Percentiles rank a stretch among this genome's conserved stretches.
Conservation (phyloP, 2,113 vertebrate genomes). For the Equus przewalskii region DNA sequence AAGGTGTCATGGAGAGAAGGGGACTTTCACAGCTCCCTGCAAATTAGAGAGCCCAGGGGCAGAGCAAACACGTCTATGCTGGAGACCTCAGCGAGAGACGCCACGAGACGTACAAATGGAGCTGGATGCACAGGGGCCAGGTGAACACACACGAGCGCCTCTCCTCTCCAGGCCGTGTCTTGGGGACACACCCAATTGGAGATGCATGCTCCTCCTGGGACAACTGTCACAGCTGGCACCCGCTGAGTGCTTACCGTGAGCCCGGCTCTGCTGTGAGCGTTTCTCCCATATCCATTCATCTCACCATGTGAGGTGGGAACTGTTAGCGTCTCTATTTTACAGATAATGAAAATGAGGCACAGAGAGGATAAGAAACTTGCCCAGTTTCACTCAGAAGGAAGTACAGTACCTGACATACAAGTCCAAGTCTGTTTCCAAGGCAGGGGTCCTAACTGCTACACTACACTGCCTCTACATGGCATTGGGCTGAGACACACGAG, state of each 20-base stretch:
- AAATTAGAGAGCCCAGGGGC: background rate
- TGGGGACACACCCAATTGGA: background rate
- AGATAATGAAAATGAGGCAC: background rate
- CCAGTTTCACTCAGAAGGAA: background rate
- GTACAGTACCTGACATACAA: background rate
- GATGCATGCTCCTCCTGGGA: background rate
- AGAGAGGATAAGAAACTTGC: background rate
- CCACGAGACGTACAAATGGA: accelerated
- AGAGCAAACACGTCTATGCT: accelerated
- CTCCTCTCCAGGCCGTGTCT: background rate
- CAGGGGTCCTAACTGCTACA: background rate
- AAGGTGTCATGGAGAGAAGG: background rate
- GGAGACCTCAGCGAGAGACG: background rate
- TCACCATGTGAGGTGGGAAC: background rate
- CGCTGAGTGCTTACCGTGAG: background rate
- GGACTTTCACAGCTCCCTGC: background rate
- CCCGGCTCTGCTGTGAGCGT: background rate
- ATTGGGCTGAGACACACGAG: background rate
- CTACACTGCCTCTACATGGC: background rate
- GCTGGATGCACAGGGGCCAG: background rate
- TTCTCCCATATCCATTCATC: background rate
- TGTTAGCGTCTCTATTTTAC: background rate
- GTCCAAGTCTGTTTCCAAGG: background rate
- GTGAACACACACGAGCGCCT: background rate
- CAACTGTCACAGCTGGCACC: background rate